Base-by-base conservation (phyloP, 2,113 vertebrate species). In the Coreoperca whiteheadi region DNA sequence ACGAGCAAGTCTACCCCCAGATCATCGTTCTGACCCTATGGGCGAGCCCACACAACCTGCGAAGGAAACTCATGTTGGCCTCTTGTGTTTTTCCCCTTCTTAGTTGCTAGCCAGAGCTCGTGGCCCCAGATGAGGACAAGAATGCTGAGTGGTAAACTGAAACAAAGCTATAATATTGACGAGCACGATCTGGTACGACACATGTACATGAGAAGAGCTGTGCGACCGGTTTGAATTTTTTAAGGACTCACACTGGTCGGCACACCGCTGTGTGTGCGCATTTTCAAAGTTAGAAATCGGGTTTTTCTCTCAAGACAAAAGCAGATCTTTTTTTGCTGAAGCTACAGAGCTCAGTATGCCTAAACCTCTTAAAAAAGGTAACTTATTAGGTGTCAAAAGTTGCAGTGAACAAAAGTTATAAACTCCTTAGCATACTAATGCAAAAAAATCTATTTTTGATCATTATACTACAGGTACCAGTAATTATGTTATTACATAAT, bases 61-160 rank as follows among this genome's bases (percentile, higher is more conserved):
- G 4, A 80, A 37, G 10, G 30, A 84, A 87, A 68, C 76, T 51
- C 37, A 71, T 79, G 74, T 74, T 21, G 3, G 23, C 25, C 66
- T 68, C 30, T 68, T 72, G 70, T 43, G 59, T 75, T 81, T 86
- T 83, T 82, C 63, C 39, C 8, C 65, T 6, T 43, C 32, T 46
- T 18, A 23, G 61, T 75, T 72, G 39, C 10, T 46, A 21, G 32
- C 48, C 39, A 59, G 53, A 75, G 70, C 28, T 30, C 8, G 53
- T 1, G 71, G 34, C 18, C 51, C 57, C 71, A 60, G 21, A 60
- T 60, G 64, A 74, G 56, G 64, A 57, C 21, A 10, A 37, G 50
- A 77, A 37, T 61, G 46, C 41, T 20, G 51, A 51, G 9, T 46
- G n/a, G 32, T 63, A 72, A 82, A 77, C 18, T 54, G 67, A 74